These are phyloP conservation scores for Fragum fragum DNA, from an alignment of 2,888 invertebrate genomes.

Conservation along the genomic window DNA sequence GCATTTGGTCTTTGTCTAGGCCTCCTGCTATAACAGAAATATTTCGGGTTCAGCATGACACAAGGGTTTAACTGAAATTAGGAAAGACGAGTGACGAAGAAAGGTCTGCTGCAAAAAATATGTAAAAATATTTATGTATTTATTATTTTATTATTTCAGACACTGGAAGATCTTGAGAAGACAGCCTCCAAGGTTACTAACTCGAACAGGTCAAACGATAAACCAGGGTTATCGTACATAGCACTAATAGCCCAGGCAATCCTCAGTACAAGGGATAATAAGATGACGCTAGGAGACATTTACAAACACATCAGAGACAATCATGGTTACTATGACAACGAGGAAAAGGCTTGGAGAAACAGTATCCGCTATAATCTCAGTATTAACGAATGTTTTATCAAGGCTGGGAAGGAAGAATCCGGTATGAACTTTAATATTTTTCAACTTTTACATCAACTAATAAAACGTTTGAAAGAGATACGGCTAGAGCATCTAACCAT, in stretches of 20 bases:
- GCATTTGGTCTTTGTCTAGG: too few relatives aligned
- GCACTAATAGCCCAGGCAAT: conserved; percentile 85
- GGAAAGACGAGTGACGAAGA: too few relatives aligned
- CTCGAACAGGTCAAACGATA: conserved; percentile 50
- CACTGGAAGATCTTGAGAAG: conserved; percentile 59
- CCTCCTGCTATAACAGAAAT: too few relatives aligned
- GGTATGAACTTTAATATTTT: too few relatives aligned
- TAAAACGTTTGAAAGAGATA: too few relatives aligned
- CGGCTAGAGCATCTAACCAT: too few relatives aligned
- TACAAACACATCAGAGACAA: conserved; percentile 83
- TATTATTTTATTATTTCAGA: conserved; percentile 43
- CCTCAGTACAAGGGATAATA: conserved; percentile 77
- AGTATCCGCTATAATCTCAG: conserved; percentile 84
- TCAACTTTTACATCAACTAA: too few relatives aligned
- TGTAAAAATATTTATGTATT: too few relatives aligned
- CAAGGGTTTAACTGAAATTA: too few relatives aligned
- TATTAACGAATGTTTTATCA: conserved; percentile 85
- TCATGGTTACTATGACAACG: conserved; percentile 82
- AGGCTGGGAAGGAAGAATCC: conserved; percentile 88
- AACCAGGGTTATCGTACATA: conserved; percentile 84
- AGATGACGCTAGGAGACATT: conserved; percentile 84
- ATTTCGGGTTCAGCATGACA: too few relatives aligned
- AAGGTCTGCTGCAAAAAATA: too few relatives aligned
- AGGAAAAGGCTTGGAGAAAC: conserved; percentile 84
- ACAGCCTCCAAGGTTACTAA: conserved; percentile 47